These are phyloP conservation scores for Montipora foliosa DNA, from an alignment of 64 coral and sea anemone genomes.

Conservation along the genomic window DNA sequence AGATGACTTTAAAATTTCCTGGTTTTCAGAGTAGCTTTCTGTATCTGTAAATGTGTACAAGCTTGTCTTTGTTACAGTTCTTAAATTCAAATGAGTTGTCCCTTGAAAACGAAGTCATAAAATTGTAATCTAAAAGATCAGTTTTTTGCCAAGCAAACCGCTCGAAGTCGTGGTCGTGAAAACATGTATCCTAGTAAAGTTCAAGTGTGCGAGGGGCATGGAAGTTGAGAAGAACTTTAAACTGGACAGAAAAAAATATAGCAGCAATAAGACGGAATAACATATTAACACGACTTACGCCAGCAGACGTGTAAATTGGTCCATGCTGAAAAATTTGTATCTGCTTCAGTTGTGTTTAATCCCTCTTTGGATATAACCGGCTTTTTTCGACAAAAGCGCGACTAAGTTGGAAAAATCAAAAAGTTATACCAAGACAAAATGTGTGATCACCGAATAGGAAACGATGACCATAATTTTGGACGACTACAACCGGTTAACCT, in stretches of 20 bases:
- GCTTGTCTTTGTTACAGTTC: no score
- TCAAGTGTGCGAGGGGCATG: neutral
- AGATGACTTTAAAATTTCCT: no score
- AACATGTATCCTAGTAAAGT: neutral
- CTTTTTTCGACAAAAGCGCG: neutral
- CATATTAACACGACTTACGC: conserved; percentile 53
- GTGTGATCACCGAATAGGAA: neutral
- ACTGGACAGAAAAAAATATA: neutral
- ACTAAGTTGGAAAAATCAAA: neutral
- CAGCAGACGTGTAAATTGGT: conserved; percentile 41
- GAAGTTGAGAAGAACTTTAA: neutral
- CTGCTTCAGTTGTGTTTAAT: neutral
- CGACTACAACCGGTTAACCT: conserved; percentile 3
- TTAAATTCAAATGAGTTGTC: neutral
- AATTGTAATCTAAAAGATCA: neutral
- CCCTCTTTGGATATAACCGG: neutral
- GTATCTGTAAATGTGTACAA: no score
- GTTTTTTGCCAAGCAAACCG: neutral
- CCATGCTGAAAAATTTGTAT: neutral
- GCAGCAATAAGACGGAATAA: neutral
- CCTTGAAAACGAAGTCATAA: neutral
- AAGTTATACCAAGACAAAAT: neutral
- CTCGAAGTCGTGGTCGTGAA: neutral
- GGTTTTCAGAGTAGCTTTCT: no score
- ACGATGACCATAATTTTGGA: conserved; percentile 2